phyloP scores from a whole-genome alignment of 2,888 invertebrate species.

The Germaria angustata region DNA sequence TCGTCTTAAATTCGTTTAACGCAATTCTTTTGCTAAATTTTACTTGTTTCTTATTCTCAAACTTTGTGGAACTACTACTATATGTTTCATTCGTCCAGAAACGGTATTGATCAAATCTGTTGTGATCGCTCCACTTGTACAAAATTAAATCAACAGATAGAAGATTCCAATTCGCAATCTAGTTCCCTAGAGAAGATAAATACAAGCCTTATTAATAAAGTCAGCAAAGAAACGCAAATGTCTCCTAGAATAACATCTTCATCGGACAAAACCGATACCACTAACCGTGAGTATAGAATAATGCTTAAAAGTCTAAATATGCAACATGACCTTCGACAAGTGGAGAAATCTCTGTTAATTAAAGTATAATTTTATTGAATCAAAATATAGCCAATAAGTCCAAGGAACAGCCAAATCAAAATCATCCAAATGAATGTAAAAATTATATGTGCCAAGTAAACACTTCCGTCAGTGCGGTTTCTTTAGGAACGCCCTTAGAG shows the following conservation, averaged over 20 bases:
- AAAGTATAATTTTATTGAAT: neutral
- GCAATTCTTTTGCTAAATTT: slow-evolving; percentile 9
- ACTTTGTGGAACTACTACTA: neutral
- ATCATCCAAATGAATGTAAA: neutral
- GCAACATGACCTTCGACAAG: neutral
- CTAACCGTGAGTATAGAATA: slow-evolving; percentile 39
- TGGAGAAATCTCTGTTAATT: slow-evolving; percentile 14
- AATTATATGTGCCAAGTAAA: neutral
- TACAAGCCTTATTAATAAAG: neutral
- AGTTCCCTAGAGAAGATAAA: neutral
- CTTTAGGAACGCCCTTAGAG: slow-evolving; percentile 47
- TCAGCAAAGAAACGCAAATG: slow-evolving; percentile 13
- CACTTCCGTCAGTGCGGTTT: neutral
- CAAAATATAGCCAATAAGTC: neutral
- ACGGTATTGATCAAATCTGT: neutral
- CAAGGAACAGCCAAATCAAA: neutral
- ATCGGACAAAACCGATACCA: neutral
- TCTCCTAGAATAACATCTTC: neutral
- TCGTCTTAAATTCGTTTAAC: slow-evolving; percentile 1
- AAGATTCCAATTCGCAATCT: neutral
- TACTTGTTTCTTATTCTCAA: neutral
- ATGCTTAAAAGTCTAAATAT: neutral
- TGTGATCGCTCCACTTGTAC: slow-evolving; percentile 34
- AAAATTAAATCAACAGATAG: neutral
- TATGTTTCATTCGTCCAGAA: neutral